phyloP scores from a whole-genome alignment of 2,888 invertebrate genomes.

The Troides aeacus region DNA sequence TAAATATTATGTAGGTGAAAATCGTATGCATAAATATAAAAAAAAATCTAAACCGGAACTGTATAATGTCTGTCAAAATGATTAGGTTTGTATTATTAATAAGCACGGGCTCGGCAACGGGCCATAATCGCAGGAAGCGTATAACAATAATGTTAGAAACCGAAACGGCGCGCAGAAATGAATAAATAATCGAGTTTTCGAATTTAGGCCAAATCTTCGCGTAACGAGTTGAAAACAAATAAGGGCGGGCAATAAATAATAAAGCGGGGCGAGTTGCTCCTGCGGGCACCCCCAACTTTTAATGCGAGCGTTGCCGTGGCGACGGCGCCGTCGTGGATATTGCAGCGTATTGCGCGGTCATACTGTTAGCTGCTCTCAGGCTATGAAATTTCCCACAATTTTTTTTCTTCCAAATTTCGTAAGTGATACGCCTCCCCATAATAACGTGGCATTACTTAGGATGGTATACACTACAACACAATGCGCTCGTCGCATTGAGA shows the following conservation, averaged over 20 bases:
- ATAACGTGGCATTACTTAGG: no score
- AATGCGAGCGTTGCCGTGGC: conserved; percentile 42
- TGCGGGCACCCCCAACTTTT: conserved; percentile 49
- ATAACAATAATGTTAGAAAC: conserved; percentile 13
- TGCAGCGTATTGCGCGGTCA: not conserved
- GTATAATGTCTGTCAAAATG: conserved; percentile 3
- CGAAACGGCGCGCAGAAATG: conserved; percentile 50
- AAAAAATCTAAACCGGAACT: no score
- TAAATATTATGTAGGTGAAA: no score
- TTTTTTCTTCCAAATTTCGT: no score
- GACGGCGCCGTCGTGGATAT: conserved; percentile 24
- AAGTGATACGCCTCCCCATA: no score
- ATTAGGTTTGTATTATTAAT: conserved; percentile 21
- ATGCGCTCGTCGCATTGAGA: no score
- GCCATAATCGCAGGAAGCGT: conserved; percentile 23
- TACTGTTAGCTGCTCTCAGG: not conserved
- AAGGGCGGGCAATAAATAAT: conserved; percentile 75
- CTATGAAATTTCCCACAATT: not conserved
- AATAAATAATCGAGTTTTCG: conserved; percentile 73
- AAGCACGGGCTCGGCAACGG: conserved; percentile 4
- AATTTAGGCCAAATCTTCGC: conserved; percentile 71
- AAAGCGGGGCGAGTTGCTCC: conserved; percentile 54
- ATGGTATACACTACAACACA: no score
- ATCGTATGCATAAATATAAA: no score
- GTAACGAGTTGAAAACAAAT: conserved; percentile 77